These are phyloP conservation scores for Coccyzus lansbergi DNA, from an alignment of 2,797 vertebrate genomes.

Conservation along the genomic window DNA sequence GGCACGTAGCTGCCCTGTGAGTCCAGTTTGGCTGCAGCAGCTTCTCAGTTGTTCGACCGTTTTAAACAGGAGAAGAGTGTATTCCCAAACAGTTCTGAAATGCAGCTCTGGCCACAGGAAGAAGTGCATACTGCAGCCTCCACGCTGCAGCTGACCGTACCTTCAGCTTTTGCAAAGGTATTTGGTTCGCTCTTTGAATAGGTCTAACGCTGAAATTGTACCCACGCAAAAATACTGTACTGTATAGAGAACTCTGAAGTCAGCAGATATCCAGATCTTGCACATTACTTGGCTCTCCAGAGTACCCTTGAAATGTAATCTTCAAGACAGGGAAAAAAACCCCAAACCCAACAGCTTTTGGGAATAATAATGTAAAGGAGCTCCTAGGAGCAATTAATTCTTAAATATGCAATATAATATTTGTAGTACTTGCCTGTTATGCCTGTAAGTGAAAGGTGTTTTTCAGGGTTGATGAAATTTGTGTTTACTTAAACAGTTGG, in stretches of 20 bases:
- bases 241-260: background rate
- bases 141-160: rapidly evolving
- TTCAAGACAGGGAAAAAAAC: background rate
- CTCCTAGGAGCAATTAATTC: background rate
- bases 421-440: background rate
- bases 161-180: background rate
- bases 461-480: background rate
- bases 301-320: background rate
- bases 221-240: background rate
- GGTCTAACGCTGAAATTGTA: background rate
- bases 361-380: background rate
- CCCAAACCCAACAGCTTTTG: background rate
- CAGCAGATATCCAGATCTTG: background rate
- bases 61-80: background rate
- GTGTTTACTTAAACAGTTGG: background rate
- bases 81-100: constrained; percentile 18
- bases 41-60: background rate
- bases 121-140: background rate
- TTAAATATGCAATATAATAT: background rate
- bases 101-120: background rate
- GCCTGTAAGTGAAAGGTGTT: background rate
- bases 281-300: background rate
- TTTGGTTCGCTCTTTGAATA: background rate
- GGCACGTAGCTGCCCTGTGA: background rate
- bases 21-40: background rate